These are phyloP conservation scores for Galbula dea DNA, from an alignment of 2,113 vertebrate genomes.

Conservation along the genomic window DNA sequence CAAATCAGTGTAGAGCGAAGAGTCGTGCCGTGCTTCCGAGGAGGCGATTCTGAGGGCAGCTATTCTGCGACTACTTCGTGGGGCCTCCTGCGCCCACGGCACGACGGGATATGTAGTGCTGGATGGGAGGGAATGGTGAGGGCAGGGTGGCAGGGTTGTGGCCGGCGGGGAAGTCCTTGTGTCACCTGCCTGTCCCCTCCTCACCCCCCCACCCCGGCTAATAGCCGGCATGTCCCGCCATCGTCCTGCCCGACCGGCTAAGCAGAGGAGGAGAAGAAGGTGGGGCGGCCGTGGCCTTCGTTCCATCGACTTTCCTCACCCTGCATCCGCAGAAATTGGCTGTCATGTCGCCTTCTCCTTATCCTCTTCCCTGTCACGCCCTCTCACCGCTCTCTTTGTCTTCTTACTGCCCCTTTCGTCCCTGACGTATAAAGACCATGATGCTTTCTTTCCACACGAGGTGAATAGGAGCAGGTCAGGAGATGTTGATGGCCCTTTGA, in stretches of 20 bases:
- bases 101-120: slow-evolving; percentile 50
- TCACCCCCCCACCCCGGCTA: too few species aligned
- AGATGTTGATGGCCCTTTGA: too few species aligned
- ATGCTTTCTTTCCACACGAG: not conserved
- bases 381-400: too few species aligned
- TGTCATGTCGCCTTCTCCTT: too few species aligned
- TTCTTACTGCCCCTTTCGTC: too few species aligned
- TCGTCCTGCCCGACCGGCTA: too few species aligned
- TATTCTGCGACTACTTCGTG: fast-evolving
- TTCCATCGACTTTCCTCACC: not conserved
- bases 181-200: fast-evolving
- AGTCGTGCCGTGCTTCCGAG: not conserved
- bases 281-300: not conserved
- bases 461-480: fast-evolving
- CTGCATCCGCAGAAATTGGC: not conserved
- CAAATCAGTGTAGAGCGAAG: fast-evolving
- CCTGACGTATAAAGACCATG: fast-evolving
- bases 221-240: not conserved
- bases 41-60: fast-evolving
- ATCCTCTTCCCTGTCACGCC: not conserved
- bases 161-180: fast-evolving
- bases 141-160: fast-evolving
- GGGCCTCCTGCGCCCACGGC: not conserved
- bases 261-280: not conserved
- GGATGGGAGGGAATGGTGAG: fast-evolving